A percentile compares a stretch with the other conserved stretches of the same genome.
Conservation (phyloP, 2,797 vertebrate species). For the Dallia pectoralis region DNA sequence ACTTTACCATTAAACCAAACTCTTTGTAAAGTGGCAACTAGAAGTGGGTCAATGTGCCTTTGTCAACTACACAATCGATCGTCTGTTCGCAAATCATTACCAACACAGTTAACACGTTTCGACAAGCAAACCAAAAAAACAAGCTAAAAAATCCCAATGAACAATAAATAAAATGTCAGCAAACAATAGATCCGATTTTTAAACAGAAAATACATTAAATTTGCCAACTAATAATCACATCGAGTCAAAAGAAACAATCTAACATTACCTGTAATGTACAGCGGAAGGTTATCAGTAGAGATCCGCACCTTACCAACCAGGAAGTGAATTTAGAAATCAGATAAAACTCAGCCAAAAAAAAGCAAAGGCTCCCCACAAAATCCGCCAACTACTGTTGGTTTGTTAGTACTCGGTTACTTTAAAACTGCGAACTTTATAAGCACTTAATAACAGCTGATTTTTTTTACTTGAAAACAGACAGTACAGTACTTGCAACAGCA, state of each 20-base stretch:
- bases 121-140: background rate
- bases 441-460: background rate
- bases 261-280: slow-evolving; percentile 28
- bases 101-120: background rate
- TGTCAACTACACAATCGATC: slow-evolving; percentile 3
- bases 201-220: background rate
- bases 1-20: background rate
- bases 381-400: background rate
- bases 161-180: background rate
- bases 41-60: background rate
- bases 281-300: slow-evolving; percentile 10
- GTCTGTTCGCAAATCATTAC: background rate
- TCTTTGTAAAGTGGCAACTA: background rate
- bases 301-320: slow-evolving; percentile 56
- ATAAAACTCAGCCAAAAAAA: background rate
- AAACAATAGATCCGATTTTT: background rate
- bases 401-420: background rate
- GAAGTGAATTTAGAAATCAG: slow-evolving; percentile 57
- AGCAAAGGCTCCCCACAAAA: background rate
- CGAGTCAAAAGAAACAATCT: background rate
- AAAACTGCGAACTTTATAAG: background rate
- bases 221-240: background rate
- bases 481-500: slow-evolving; percentile 42
- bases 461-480: background rate
- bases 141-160: background rate